Percentiles rank a stretch among this genome's conserved stretches.
phyloP scores from a whole-genome alignment of 2,888 invertebrate genomes.

The Exephanes ischioxanthus region DNA sequence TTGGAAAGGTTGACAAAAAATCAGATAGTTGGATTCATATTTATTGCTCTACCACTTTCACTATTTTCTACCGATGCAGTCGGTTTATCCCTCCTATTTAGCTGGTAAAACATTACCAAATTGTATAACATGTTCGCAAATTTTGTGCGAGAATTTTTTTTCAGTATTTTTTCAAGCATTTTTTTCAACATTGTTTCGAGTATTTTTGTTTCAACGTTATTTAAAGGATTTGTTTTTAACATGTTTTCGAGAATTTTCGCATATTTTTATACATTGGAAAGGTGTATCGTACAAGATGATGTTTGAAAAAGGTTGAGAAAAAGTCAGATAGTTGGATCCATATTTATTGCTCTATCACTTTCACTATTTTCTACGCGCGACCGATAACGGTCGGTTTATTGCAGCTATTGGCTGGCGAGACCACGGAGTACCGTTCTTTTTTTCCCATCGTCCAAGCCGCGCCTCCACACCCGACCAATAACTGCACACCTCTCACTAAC shows the following conservation, averaged over 20 bases:
- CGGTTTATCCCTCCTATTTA: neutral
- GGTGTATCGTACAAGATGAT: neutral
- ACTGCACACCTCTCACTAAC: conserved; percentile 76
- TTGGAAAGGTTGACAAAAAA: neutral
- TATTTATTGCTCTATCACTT: conserved; percentile 4
- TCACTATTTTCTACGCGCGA: conserved; percentile 5
- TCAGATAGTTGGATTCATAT: neutral
- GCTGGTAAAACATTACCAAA: neutral
- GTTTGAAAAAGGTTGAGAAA: neutral
- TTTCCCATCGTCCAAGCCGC: conserved; percentile 57
- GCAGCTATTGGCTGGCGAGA: conserved; percentile 4
- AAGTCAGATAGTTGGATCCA: neutral
- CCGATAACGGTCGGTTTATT: neutral
- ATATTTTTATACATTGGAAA: neutral
- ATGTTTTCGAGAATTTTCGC: neutral
- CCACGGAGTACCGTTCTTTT: conserved; percentile 35
- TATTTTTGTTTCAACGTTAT: too few relatives aligned
- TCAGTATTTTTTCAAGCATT: too few relatives aligned
- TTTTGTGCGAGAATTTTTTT: too few relatives aligned
- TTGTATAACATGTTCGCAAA: too few relatives aligned
- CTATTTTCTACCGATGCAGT: conserved; percentile 2
- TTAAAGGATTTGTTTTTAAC: too few relatives aligned
- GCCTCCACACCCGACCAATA: conserved; percentile 70
- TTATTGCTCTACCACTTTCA: neutral
- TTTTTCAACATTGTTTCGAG: too few relatives aligned